Conservation (phyloP, 2,888 invertebrate genomes). For the Agapostemon virescens region DNA sequence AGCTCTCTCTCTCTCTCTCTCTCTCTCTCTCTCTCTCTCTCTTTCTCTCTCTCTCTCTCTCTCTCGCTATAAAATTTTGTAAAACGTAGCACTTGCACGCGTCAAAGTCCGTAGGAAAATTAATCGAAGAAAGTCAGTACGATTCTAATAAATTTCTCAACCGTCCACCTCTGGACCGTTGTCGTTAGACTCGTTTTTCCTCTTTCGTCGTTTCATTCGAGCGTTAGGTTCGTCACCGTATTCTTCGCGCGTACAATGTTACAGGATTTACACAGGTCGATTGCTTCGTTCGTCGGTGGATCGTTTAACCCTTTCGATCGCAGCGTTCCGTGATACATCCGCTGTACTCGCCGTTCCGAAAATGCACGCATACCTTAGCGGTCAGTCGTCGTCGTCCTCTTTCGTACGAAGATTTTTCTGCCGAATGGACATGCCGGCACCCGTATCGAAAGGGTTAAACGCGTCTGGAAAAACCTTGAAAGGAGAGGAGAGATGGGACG, state of each 20-base stretch:
- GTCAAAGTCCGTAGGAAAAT: constrained; percentile 46
- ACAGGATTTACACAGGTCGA: constrained; percentile 32
- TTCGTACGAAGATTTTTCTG: no score
- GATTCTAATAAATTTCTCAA: constrained; percentile 23
- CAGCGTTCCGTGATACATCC: no score
- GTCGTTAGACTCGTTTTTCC: neutral
- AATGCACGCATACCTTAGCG: no score
- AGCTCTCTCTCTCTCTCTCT: neutral
- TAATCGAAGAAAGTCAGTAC: constrained; percentile 24
- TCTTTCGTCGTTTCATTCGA: neutral
- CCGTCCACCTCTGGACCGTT: constrained; percentile 6
- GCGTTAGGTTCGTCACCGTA: neutral
- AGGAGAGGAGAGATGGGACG: constrained; percentile 39
- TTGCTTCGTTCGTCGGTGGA: constrained; percentile 51
- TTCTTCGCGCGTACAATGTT: constrained; percentile 29
- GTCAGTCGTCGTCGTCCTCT: no score
- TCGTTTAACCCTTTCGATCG: no score
- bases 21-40: neutral
- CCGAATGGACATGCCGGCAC: no score
- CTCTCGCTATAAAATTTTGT: constrained; percentile 35
- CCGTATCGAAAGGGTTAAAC: no score
- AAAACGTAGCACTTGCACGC: constrained; percentile 43
- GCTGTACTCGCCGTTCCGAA: no score
- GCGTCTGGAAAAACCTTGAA: neutral
- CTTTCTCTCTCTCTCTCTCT: neutral